Base-by-base conservation (phyloP, 2,113 vertebrate genomes). In the Alces alces region DNA sequence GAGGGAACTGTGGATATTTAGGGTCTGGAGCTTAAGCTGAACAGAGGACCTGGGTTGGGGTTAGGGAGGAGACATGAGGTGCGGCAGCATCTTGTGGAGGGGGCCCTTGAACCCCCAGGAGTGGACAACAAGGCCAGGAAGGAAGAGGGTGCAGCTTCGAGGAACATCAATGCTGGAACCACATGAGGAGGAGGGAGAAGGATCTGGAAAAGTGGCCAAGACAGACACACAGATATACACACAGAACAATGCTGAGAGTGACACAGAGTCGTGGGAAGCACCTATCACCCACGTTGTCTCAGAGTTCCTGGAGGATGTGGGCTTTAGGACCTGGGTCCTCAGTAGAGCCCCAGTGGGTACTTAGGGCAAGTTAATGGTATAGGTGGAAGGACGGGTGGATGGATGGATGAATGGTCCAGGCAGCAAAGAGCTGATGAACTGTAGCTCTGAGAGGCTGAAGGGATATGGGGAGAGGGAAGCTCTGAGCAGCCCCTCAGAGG, bases 1-100 rank as follows among this genome's bases (percentile, higher is more conserved):
- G 30, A 64, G n/a, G 25, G 16, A 5, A 39, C 2, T 19, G 3
- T 6, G 27, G 66, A 25, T 70, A n/a, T 15, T 7, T 0, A 1
- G 17, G 27, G 11, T 73, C 36, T 52, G 73, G 70, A 50, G 27
- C 28, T 33, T 78, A 33, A 27, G 70, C 12, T 15, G 30, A 54
- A 54, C 30, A 1, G 11, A 64, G 80, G 23, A 21, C 45, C 1
- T 7, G 30, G 12, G 7, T 3, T 36, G 33, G 33, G 17, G 30
- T 21, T 15, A 15, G 52, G 0, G 45, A 13, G 39, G 23, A 5
- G 52, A 33, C 28, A 30, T 5, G 79, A 95, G 16, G 13, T 14
- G 47, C 50, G 58, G 45, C 4, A 11, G 45, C 7, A 30, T 28
- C 70, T 76, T 58, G 84, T 17, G 1, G 17, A 43, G 16, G 52